These are phyloP conservation scores for Beris morrisii DNA, from an alignment of 2,888 invertebrate genomes.

Conservation along the genomic window DNA sequence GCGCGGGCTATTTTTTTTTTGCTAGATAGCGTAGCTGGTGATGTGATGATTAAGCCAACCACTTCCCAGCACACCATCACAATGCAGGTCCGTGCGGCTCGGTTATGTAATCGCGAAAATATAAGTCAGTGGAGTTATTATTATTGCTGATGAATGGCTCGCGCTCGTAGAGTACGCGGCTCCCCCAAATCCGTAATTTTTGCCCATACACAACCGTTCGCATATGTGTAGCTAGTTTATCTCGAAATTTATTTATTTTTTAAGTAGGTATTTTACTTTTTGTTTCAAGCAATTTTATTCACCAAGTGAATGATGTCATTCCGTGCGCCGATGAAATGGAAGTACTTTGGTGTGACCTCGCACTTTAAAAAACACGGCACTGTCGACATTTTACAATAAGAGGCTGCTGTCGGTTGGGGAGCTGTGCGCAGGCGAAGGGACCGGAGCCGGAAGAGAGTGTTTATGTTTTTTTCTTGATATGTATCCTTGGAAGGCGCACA, in stretches of 20 bases:
- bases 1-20: neutral
- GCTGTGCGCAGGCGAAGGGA: no score
- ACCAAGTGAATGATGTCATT: slow-evolving; percentile 30
- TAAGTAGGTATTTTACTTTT: slow-evolving; percentile 7
- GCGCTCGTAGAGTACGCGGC: neutral
- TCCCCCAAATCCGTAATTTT: neutral
- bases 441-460: neutral
- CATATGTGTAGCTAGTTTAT: slow-evolving; percentile 17
- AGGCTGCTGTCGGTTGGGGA: no score
- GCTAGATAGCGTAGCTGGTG: neutral
- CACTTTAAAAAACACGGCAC: neutral
- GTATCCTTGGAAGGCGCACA: neutral
- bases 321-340: slow-evolving; percentile 4
- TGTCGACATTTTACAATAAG: no score
- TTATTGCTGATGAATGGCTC: slow-evolving; percentile 21
- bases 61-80: slow-evolving; percentile 3
- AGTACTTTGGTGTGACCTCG: no score
- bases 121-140: slow-evolving; percentile 30
- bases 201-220: slow-evolving; percentile 15
- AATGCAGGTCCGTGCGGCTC: neutral
- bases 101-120: slow-evolving; percentile 23
- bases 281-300: slow-evolving; percentile 7
- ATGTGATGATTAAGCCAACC: slow-evolving; percentile 5
- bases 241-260: slow-evolving; percentile 13
- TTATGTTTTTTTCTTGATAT: neutral